Percentiles rank a stretch among this genome's conserved stretches.
These are phyloP conservation scores for Nixonia krombeini DNA, from an alignment of 1,140 invertebrate species.

Conservation along the genomic window DNA sequence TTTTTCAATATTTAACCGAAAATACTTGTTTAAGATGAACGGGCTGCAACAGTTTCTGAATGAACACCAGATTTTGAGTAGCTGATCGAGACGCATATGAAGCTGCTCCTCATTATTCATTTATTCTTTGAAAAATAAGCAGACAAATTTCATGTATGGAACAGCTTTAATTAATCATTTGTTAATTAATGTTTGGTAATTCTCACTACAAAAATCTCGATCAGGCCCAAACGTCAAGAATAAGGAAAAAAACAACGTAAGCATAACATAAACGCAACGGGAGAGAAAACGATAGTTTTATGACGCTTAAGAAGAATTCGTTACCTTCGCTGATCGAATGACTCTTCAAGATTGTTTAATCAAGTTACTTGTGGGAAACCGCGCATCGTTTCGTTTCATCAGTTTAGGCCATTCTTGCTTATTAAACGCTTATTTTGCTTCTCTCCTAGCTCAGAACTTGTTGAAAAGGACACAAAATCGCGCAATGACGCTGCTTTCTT, in stretches of 20 bases:
- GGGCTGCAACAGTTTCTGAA: too few species aligned
- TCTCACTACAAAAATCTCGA: neutral
- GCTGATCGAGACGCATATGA: conserved; percentile 12
- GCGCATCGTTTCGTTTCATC: conserved; percentile 2
- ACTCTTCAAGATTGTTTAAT: conserved; percentile 2
- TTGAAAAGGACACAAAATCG: conserved; percentile 24
- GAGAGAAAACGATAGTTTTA: too few species aligned
- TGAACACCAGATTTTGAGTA: conserved; percentile 20
- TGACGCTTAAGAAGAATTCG: conserved; percentile 17
- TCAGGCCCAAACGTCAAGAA: conserved; percentile 35
- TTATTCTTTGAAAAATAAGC: too few species aligned
- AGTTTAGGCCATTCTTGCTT: conserved; percentile 21
- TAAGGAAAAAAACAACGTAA: conserved; percentile 13
- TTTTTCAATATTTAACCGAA: conserved; percentile 20
- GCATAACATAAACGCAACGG: conserved; percentile 20
- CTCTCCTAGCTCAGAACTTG: conserved; percentile 24
- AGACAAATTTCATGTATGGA: too few species aligned
- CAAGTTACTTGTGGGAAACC: too few species aligned
- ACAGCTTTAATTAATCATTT: neutral
- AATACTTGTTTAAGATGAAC: conserved; percentile 23
- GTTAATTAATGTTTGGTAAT: too few species aligned
- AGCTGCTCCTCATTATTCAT: too few species aligned
- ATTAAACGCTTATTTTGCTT: conserved; percentile 13
- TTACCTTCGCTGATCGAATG: conserved; percentile 6
- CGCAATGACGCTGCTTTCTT: conserved; percentile 6